A percentile compares a stretch with the other conserved stretches of the same genome.
These are phyloP conservation scores for Sciurus vulgaris DNA, from an alignment of 2,797 vertebrate species.

Conservation along the genomic window DNA sequence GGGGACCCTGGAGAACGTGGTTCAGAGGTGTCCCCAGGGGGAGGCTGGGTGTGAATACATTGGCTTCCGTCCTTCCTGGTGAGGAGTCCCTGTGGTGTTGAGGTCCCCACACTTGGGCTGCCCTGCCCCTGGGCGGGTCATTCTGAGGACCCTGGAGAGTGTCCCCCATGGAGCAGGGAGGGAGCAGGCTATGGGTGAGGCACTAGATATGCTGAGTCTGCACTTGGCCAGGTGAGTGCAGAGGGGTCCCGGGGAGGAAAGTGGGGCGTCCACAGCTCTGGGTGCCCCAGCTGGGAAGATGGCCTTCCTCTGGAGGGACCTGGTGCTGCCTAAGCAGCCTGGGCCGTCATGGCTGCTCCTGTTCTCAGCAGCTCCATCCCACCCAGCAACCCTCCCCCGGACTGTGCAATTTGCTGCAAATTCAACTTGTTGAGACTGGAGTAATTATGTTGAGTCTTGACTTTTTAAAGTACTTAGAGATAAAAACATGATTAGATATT, in stretches of 20 bases:
- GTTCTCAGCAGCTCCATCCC: constrained; percentile 80
- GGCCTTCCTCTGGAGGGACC: neutral
- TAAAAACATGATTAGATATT: constrained; percentile 88
- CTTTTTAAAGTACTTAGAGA: constrained; percentile 87
- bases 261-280: too few species aligned
- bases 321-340: too few species aligned
- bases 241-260: neutral
- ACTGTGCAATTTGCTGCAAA: constrained; percentile 87
- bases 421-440: constrained; percentile 88
- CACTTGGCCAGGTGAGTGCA: neutral
- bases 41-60: neutral
- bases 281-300: neutral
- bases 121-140: neutral
- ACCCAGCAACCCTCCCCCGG: constrained; percentile 64
- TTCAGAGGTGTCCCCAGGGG: neutral
- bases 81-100: neutral
- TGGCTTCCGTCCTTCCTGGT: neutral
- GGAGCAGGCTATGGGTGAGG: too few species aligned
- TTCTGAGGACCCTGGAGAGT: neutral
- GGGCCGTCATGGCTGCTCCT: accelerated
- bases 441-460: constrained; percentile 88
- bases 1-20: neutral
- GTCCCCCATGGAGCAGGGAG: too few species aligned
- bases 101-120: neutral
- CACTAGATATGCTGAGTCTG: accelerated